A percentile compares a stretch with the other conserved stretches of the same genome.
These are phyloP conservation scores for Oscheius myriophilus DNA, from an alignment of 2,888 invertebrate genomes.

Conservation along the genomic window DNA sequence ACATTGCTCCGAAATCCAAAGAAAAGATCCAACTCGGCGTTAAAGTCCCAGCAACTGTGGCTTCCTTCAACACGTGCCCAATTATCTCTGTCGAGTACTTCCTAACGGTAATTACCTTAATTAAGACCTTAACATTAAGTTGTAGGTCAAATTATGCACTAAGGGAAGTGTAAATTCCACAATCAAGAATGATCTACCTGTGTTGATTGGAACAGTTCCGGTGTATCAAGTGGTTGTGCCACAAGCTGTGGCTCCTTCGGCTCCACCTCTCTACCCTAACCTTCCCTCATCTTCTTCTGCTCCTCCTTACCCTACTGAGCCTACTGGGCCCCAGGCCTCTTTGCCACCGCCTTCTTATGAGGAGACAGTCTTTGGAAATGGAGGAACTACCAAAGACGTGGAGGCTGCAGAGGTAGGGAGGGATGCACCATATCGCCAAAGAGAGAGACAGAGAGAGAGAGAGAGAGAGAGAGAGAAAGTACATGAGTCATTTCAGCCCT, in stretches of 20 bases:
- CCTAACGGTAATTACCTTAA: conserved; percentile 3
- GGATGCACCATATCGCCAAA: no score
- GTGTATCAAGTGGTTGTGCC: not conserved
- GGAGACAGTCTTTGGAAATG: conserved; percentile 26
- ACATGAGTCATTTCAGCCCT: conserved; percentile 20
- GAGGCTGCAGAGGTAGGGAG: conserved; percentile 16
- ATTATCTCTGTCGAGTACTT: conserved; percentile 40
- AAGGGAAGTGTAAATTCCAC: conserved; percentile 24
- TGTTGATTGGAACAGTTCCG: conserved; percentile 35
- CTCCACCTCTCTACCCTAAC: not conserved
- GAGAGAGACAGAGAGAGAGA: no score
- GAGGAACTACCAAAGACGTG: conserved; percentile 24
- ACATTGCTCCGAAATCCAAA: conserved; percentile 25
- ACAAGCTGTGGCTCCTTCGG: conserved; percentile 3
- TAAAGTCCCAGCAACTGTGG: conserved; percentile 35
- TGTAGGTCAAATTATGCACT: conserved; percentile 26
- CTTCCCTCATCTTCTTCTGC: conserved; percentile 7
- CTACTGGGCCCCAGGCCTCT: not conserved
- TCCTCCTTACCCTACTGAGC: conserved; percentile 5
- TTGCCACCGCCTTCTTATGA: conserved; percentile 26
- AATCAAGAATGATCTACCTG: conserved; percentile 18
- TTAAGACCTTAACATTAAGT: not conserved
- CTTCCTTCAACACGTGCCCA: conserved; percentile 41
- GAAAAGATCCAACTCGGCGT: conserved; percentile 1
- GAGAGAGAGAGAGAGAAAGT: no score